Evolutionary conservation across 2,113 vertebrate genomes (phyloP).

Genomic region (Panurus biarmicus): DNA sequence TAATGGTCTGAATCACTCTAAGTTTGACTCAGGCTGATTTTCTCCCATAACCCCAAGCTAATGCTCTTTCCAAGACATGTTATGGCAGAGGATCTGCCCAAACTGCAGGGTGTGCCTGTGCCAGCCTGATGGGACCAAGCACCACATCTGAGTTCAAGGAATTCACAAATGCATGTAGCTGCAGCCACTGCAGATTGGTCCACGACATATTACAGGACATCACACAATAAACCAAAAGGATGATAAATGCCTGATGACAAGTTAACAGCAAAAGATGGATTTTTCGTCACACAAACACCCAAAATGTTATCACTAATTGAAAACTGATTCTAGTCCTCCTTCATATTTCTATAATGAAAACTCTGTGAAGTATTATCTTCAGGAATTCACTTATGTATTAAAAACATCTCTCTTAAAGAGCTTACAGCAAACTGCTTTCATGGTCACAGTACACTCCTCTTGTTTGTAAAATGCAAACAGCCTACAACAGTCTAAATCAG

Average conservation of each 20-base stretch:
- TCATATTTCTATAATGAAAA: neutral
- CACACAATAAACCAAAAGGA: neutral
- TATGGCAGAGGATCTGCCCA: neutral
- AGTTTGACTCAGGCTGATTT: neutral
- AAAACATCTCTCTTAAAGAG: neutral
- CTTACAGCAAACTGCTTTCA: neutral
- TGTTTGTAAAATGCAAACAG: neutral
- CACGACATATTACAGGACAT: neutral
- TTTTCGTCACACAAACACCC: neutral
- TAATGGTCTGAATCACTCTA: neutral
- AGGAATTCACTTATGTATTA: neutral
- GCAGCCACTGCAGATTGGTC: neutral
- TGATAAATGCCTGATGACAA: neutral
- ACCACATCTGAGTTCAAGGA: neutral
- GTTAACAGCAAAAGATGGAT: neutral
- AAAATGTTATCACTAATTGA: neutral
- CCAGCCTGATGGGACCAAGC: neutral
- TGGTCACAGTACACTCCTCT: neutral
- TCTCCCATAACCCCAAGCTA: neutral
- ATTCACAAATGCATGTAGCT: neutral
- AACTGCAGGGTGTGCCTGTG: neutral
- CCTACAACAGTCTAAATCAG: neutral
- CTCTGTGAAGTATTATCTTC: neutral
- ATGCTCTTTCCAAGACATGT: neutral
- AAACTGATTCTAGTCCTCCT: neutral